Conservation (phyloP, 2,113 vertebrate genomes). For the Prionailurus bengalensis region DNA sequence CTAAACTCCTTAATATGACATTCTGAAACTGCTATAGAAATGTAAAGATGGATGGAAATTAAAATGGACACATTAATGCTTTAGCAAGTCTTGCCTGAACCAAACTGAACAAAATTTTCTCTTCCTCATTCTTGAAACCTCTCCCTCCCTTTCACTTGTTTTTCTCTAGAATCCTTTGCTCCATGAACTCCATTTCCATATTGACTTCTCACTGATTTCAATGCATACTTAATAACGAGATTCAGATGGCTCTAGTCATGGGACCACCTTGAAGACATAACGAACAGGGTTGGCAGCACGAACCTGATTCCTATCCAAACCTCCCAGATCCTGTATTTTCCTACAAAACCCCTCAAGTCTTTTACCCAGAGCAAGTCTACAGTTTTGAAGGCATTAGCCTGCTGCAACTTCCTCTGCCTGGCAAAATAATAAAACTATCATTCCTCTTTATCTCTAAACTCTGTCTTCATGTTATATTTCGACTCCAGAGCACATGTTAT, state of each 20-base stretch:
- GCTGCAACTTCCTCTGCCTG: background rate
- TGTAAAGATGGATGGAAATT: background rate
- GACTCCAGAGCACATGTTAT: background rate
- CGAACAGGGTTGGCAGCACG: background rate
- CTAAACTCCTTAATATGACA: conserved; percentile 17
- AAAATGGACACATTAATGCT: background rate
- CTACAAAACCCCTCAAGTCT: background rate
- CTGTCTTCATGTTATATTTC: background rate
- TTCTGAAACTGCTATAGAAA: background rate
- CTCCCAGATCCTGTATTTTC: background rate
- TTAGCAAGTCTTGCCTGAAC: background rate
- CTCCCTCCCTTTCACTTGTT: background rate
- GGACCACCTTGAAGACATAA: background rate
- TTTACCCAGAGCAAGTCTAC: background rate
- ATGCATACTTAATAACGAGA: background rate
- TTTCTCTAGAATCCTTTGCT: background rate
- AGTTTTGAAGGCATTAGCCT: background rate
- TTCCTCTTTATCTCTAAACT: background rate
- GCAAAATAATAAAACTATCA: background rate
- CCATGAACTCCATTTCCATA: background rate
- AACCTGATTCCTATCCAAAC: background rate
- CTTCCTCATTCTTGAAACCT: background rate
- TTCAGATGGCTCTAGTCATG: background rate
- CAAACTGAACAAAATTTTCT: background rate
- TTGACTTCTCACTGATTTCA: background rate